Base-by-base conservation (phyloP, 37 sponge, comb jelly and placozoan genomes). In the Cladorhizidae sp. region DNA sequence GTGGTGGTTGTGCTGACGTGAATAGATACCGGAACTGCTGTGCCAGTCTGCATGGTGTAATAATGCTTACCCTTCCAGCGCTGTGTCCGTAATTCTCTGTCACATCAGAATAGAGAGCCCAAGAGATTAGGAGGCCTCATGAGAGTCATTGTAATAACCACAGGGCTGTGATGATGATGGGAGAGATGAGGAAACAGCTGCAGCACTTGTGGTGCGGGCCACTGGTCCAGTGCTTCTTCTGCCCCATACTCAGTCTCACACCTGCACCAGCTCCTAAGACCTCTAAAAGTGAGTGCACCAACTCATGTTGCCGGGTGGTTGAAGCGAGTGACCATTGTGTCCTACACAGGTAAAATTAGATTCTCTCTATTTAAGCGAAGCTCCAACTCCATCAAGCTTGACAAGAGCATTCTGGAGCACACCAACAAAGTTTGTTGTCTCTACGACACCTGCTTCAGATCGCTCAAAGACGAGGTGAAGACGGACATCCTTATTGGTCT, bases 401-500 rank as follows among this genome's bases (percentile, higher is more conserved):
- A 72, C 72, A 49, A 77, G 11, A 26, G 42, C 26, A 38, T 28
- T 0, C 12, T 82, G 36, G 55, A 83, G 7, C 20, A 38, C 18
- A 25, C 83, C 7, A 51, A 40, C 41, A 32, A 37, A 22, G 82
- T 64, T 0, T 80, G 87, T 67, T 0, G 29, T 40, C 22, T 90
- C 55, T 90, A 85, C 70, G 25, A 50, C 31, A 64, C 43, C 14
- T 81, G 76, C 49, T 51, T 88, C 57, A 59, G 67, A 35, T 36
- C 51, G 17, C 38, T 92, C 45, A 76, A 64, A 11, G 45, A 71
- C 45, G 62, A 82, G 52, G 28, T 80, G 14, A 12, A 64, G 12
- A 63, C 64, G 40, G 95, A 94, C 40, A 28, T 94, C 1, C 76
- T 94, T 1, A 83, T 89, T 63, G 88, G 91, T 11, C 57, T 94